A percentile compares a stretch with the other conserved stretches of the same genome.
phyloP scores from a whole-genome alignment of 2,888 invertebrate species.

The Drosophila kambysellisi region DNA sequence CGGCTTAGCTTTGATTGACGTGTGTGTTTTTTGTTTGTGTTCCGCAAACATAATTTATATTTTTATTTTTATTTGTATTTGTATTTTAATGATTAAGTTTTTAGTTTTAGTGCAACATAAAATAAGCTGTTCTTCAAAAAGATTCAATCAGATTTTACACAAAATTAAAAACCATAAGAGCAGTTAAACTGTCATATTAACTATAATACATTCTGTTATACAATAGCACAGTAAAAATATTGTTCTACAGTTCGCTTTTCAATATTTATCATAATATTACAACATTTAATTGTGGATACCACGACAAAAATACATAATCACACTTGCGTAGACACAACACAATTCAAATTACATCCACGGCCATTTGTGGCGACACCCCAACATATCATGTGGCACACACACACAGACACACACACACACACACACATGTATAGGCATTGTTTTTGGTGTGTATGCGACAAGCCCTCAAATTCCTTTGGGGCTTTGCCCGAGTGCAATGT shows the following conservation, averaged over 20 bases:
- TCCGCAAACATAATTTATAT: background rate
- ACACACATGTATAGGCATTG: background rate
- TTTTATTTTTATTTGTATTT: constrained; percentile 1
- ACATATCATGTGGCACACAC: constrained; percentile 18
- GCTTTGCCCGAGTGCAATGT: constrained; percentile 71
- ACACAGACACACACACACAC: background rate
- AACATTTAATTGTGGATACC: constrained; percentile 20
- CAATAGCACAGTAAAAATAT: background rate
- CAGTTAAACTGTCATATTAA: background rate
- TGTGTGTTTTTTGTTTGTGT: background rate
- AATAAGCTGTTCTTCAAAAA: background rate
- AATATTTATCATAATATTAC: constrained; percentile 29
- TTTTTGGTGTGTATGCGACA: constrained; percentile 48
- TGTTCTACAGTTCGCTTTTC: constrained; percentile 11
- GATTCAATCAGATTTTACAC: background rate
- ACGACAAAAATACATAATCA: background rate
- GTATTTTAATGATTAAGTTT: background rate
- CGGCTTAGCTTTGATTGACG: constrained; percentile 8
- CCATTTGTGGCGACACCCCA: constrained; percentile 36
- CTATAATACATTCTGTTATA: constrained; percentile 21
- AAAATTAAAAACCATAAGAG: background rate
- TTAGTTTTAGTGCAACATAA: background rate
- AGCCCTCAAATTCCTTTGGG: constrained; percentile 69
- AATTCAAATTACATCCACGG: constrained; percentile 44
- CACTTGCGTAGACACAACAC: constrained; percentile 1